Percentiles rank a stretch among this genome's conserved stretches.
These are phyloP conservation scores for Salvelinus fontinalis DNA, from an alignment of 2,113 vertebrate species.

Conservation along the genomic window DNA sequence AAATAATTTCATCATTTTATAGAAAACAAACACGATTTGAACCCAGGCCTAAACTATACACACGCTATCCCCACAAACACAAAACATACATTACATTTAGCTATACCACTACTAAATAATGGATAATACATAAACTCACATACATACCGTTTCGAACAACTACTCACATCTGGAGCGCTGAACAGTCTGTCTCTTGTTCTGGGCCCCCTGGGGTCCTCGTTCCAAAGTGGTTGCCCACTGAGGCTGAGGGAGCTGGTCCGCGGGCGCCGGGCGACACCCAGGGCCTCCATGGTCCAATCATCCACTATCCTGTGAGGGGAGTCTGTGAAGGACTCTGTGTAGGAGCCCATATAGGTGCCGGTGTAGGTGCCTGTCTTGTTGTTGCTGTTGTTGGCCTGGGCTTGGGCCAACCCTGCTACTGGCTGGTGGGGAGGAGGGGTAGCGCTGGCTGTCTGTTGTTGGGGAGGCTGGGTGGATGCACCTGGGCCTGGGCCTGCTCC, in stretches of 20 bases:
- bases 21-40: too few species aligned
- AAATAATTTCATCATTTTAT: too few species aligned
- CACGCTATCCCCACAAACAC: too few species aligned
- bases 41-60: too few species aligned
- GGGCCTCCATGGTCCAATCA: conserved; percentile 89
- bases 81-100: background rate
- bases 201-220: conserved; percentile 22
- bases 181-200: conserved; percentile 34
- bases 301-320: conserved; percentile 92
- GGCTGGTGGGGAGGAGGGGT: conserved; percentile 76
- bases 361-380: conserved; percentile 88
- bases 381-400: conserved; percentile 96
- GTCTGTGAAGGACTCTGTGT: conserved; percentile 79
- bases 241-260: conserved; percentile 60
- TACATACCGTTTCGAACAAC: conserved; percentile 1
- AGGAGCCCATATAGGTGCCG: conserved; percentile 61
- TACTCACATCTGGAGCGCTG: conserved; percentile 44
- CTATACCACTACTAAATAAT: background rate
- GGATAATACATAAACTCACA: background rate
- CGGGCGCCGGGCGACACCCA: conserved; percentile 72
- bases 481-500: conserved; percentile 52
- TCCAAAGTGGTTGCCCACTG: conserved; percentile 50
- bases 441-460: conserved; percentile 63
- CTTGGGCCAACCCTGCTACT: conserved; percentile 78
- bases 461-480: conserved; percentile 56